Conservation (phyloP, 2,797 vertebrate genomes). For the Synanceia verrucosa region DNA sequence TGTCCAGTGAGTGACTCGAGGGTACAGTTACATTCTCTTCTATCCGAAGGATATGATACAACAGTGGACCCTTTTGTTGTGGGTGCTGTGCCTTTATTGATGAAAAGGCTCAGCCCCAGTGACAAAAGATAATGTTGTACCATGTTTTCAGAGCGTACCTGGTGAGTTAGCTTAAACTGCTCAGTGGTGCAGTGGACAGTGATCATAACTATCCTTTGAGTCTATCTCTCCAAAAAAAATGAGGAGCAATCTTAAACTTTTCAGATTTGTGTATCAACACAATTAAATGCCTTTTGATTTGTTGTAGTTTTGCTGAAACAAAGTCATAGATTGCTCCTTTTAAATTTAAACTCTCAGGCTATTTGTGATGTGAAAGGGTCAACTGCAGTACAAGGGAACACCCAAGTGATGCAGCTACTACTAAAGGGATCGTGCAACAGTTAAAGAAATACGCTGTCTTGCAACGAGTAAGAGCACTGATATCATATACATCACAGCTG, state of each 20-base stretch:
- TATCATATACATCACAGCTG: no score
- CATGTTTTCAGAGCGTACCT: slow-evolving; percentile 41
- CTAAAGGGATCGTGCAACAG: slow-evolving; percentile 4
- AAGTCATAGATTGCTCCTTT: slow-evolving; percentile 49
- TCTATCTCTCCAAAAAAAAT: background rate
- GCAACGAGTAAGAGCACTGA: background rate
- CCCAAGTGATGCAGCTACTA: background rate
- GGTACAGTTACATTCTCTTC: slow-evolving; percentile 51
- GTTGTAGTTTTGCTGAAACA: background rate
- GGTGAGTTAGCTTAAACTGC: slow-evolving; percentile 8
- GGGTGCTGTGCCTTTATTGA: slow-evolving; percentile 20
- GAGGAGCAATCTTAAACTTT: slow-evolving; percentile 45
- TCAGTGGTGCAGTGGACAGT: slow-evolving; percentile 1
- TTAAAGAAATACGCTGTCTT: slow-evolving; percentile 2
- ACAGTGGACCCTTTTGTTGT: slow-evolving; percentile 34
- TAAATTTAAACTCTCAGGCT: background rate
- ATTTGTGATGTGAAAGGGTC: slow-evolving; percentile 12
- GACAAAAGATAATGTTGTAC: slow-evolving; percentile 37
- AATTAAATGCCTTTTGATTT: background rate
- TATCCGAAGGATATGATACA: slow-evolving; percentile 46
- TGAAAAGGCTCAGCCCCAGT: slow-evolving; percentile 9
- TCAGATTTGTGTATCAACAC: background rate
- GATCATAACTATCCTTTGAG: background rate
- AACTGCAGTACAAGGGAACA: background rate
- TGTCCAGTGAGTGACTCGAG: slow-evolving; percentile 36